These are phyloP conservation scores for Etheostoma nigrum DNA, from an alignment of 2,797 vertebrate species.

Conservation along the genomic window DNA sequence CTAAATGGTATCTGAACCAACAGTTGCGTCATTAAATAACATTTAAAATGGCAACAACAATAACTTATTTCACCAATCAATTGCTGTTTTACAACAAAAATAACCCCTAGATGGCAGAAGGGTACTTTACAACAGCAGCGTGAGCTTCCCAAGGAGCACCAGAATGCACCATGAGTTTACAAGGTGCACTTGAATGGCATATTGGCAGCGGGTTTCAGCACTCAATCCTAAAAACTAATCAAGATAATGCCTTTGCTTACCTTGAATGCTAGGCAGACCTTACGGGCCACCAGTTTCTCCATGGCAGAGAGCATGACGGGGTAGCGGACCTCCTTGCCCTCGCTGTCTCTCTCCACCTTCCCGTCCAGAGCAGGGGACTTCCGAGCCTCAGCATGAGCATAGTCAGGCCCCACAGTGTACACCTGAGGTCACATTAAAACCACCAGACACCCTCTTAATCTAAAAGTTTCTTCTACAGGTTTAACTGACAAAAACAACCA, in stretches of 20 bases:
- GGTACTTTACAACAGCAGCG: too few species aligned
- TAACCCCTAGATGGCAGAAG: too few species aligned
- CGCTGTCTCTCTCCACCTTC: constrained; percentile 97
- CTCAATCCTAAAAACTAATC: too few species aligned
- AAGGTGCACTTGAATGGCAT: too few species aligned
- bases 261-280: constrained; percentile 98
- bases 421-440: constrained; percentile 83
- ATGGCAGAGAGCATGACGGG: constrained; percentile 99
- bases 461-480: background rate
- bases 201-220: too few species aligned
- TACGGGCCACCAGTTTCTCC: constrained; percentile 98
- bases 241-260: constrained; percentile 68
- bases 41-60: too few species aligned
- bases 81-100: too few species aligned
- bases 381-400: constrained; percentile 97
- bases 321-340: constrained; percentile 98
- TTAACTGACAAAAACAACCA: background rate
- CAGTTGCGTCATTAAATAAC: too few species aligned
- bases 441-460: background rate
- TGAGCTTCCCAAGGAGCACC: too few species aligned
- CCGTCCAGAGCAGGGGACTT: constrained; percentile 98
- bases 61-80: too few species aligned
- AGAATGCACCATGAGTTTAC: too few species aligned
- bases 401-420: constrained; percentile 98
- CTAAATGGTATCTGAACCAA: too few species aligned